Percentiles rank a stretch among this genome's conserved stretches.
Conservation (phyloP, 2,888 invertebrate species). For the Microdon myrmicae region DNA sequence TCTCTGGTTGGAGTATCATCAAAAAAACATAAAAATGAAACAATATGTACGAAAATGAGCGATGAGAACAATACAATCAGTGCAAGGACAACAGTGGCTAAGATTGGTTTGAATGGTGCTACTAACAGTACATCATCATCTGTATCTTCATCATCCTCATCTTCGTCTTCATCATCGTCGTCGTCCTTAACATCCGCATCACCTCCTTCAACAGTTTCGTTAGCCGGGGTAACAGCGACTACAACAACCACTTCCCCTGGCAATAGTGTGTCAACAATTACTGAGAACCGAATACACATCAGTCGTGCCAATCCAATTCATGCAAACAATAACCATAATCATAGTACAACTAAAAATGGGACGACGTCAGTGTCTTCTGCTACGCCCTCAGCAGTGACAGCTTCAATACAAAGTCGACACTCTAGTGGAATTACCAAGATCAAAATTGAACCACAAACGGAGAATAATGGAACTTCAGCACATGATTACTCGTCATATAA, state of each 20-base stretch:
- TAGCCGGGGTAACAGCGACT: slow-evolving; percentile 55
- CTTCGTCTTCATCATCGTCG: slow-evolving; percentile 27
- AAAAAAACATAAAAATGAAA: slow-evolving; percentile 69
- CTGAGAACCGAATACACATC: slow-evolving; percentile 46
- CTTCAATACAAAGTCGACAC: slow-evolving; percentile 32
- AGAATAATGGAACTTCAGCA: slow-evolving; percentile 30
- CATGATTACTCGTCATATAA: slow-evolving; percentile 28
- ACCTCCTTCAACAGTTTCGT: slow-evolving; percentile 29
- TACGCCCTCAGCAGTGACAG: slow-evolving; percentile 36
- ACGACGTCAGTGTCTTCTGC: slow-evolving; percentile 51
- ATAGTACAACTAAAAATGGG: slow-evolving; percentile 34
- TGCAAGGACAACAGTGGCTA: slow-evolving; percentile 57
- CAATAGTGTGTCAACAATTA: slow-evolving; percentile 53
- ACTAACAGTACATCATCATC: slow-evolving; percentile 52
- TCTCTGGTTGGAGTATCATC: slow-evolving; percentile 46
- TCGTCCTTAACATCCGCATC: slow-evolving; percentile 17
- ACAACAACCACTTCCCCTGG: slow-evolving; percentile 55
- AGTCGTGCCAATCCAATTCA: slow-evolving; percentile 42
- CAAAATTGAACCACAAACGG: slow-evolving; percentile 32
- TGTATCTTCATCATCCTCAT: slow-evolving; percentile 38
- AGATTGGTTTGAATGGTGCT: slow-evolving; percentile 77
- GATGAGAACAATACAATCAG: slow-evolving; percentile 74
- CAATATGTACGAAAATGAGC: slow-evolving; percentile 77
- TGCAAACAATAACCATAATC: slow-evolving; percentile 40
- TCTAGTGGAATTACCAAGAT: slow-evolving; percentile 29